Conservation (phyloP, 2,797 vertebrate genomes). For the Sandelia bainsii region DNA sequence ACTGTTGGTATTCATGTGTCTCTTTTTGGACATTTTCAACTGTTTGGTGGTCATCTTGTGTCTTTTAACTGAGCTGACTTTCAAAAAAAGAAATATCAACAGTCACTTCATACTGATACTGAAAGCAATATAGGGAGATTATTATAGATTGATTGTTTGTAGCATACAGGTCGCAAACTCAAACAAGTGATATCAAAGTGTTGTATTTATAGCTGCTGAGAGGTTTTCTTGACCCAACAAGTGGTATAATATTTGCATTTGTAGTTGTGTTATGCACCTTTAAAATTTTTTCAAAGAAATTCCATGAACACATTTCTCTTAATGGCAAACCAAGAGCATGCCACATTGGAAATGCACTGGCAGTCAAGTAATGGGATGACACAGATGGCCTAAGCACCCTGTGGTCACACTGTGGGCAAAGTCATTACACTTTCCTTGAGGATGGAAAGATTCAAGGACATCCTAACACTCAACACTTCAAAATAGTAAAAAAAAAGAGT, state of each 20-base stretch:
- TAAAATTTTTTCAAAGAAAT: not conserved
- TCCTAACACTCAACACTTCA: slow-evolving; percentile 4
- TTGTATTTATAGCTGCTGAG: no score
- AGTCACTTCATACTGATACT: no score
- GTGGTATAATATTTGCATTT: not conserved
- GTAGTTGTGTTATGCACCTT: not conserved
- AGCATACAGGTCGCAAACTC: no score
- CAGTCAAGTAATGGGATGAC: slow-evolving; percentile 44
- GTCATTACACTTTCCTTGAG: slow-evolving; percentile 40
- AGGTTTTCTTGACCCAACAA: no score
- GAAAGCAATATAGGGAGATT: no score
- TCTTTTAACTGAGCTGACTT: no score
- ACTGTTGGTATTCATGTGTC: no score
- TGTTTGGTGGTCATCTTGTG: no score
- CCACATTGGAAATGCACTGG: slow-evolving; percentile 25
- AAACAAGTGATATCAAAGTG: no score
- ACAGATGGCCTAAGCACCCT: slow-evolving; percentile 56
- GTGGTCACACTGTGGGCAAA: slow-evolving; percentile 50
- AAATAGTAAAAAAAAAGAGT: not conserved
- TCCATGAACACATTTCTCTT: slow-evolving; percentile 14
- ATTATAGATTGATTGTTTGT: no score
- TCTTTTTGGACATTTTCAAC: no score
- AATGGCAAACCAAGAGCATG: slow-evolving; percentile 33
- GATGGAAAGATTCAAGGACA: slow-evolving; percentile 38
- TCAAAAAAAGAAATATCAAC: no score